A percentile compares a stretch with the other conserved stretches of the same genome.
These are phyloP conservation scores for Drosophila stalkeri DNA, from an alignment of 2,888 invertebrate species.

Conservation along the genomic window DNA sequence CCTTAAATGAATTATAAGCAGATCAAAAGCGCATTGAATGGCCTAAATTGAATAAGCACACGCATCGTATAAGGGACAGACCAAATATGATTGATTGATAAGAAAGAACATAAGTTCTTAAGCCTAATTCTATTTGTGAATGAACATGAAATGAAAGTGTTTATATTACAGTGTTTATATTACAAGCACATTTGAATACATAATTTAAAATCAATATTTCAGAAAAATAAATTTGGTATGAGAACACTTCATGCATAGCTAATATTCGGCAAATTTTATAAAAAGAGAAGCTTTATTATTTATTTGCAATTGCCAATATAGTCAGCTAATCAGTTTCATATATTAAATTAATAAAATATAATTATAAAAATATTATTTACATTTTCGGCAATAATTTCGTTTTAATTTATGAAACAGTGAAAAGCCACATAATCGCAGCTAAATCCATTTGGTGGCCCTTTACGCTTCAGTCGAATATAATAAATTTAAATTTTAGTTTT, in stretches of 20 bases:
- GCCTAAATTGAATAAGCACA: conserved; percentile 11
- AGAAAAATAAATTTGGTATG: neutral
- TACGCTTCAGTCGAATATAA: conserved; percentile 2
- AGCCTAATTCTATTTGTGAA: neutral
- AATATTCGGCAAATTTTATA: too few relatives aligned
- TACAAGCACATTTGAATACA: neutral
- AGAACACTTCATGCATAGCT: neutral
- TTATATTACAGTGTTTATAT: neutral
- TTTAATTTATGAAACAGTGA: neutral
- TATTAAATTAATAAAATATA: neutral
- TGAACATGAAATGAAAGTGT: neutral
- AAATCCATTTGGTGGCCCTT: neutral
- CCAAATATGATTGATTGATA: conserved; percentile 2
- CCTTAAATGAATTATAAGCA: conserved; percentile 11
- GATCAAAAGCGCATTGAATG: conserved; percentile 19
- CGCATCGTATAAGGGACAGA: neutral
- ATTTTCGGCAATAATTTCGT: neutral
- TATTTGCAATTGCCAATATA: neutral
- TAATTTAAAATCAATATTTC: neutral
- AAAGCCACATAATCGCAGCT: conserved; percentile 8
- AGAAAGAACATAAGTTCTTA: neutral
- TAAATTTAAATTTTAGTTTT: conserved; percentile 7
- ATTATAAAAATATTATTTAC: neutral
- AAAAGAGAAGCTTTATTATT: neutral
- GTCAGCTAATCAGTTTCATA: neutral